Conservation (phyloP, 2,888 invertebrate genomes). For the Diaprepes abbreviatus region DNA sequence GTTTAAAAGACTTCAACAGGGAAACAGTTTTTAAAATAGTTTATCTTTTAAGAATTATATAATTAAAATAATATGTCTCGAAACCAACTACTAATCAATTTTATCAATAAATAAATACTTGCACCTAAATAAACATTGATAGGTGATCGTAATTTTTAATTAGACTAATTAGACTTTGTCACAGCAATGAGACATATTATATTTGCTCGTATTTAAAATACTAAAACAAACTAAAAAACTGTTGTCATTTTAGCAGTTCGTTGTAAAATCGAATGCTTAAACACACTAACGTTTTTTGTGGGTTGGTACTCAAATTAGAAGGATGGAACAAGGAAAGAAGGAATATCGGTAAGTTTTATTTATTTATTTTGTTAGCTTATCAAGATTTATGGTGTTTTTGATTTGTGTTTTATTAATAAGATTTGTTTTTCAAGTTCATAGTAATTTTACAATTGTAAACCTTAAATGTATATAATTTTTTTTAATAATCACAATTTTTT, state of each 20-base stretch:
- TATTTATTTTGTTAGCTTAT: too few relatives aligned
- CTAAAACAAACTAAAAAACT: not conserved
- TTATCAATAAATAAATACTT: conserved; percentile 18
- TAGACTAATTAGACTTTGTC: not conserved
- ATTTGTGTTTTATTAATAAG: too few relatives aligned
- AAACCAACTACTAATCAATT: not conserved
- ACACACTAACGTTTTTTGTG: conserved; percentile 27
- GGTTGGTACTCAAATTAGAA: conserved; percentile 51
- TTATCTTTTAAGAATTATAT: too few relatives aligned
- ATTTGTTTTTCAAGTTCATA: too few relatives aligned
- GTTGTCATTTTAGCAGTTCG: not conserved
- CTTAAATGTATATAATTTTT: too few relatives aligned
- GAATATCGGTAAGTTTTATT: conserved; percentile 49
- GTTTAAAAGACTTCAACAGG: too few relatives aligned
- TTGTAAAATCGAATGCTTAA: conserved; percentile 35
- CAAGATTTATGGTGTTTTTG: too few relatives aligned
- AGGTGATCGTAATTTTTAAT: not conserved
- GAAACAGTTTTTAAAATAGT: too few relatives aligned
- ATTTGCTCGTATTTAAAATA: not conserved
- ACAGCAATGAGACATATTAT: not conserved
- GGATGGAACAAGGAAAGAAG: conserved; percentile 56
- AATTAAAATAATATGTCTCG: too few relatives aligned
- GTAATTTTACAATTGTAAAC: too few relatives aligned
- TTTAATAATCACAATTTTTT: too few relatives aligned
- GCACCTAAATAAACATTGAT: not conserved